Percentiles rank a stretch among this genome's conserved stretches.
These are phyloP conservation scores for Emydura subglobosa DNA, from an alignment of 2,113 vertebrate genomes.

Conservation along the genomic window DNA sequence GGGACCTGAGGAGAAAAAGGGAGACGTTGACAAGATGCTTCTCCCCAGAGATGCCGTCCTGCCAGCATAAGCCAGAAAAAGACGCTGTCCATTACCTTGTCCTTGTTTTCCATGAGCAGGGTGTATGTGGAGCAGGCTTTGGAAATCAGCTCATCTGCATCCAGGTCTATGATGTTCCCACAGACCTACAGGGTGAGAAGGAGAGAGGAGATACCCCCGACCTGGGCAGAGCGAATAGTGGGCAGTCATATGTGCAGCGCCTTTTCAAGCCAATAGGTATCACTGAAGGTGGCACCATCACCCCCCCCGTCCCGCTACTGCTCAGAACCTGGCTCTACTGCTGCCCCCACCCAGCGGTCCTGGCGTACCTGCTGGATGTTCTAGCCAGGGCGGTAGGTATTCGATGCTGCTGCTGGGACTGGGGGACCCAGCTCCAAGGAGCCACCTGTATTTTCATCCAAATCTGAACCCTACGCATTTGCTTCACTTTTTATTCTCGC, in stretches of 20 bases:
- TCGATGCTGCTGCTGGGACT: no score
- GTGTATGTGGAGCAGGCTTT: conserved; percentile 29
- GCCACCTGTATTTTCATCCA: not conserved
- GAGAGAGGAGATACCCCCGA: not conserved
- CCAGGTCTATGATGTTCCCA: conserved; percentile 66
- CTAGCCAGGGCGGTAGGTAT: no score
- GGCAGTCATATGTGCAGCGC: no score
- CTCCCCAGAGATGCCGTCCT: not conserved
- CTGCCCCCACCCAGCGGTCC: no score
- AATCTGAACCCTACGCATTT: not conserved
- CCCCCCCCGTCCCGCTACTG: no score
- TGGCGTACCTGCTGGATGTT: no score
- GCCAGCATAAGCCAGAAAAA: not conserved
- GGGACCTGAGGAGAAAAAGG: not conserved
- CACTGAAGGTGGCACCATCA: no score
- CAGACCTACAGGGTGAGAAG: conserved; percentile 48
- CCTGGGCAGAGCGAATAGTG: no score
- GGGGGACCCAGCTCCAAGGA: not conserved
- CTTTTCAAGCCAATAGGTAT: no score
- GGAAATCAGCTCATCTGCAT: conserved; percentile 55
- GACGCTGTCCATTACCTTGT: not conserved
- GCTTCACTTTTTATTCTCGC: not conserved
- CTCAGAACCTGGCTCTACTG: no score
- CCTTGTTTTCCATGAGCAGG: not conserved
- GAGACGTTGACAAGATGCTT: no score